phyloP scores from a whole-genome alignment of 2,113 vertebrate species.

The Notechis scutatus region DNA sequence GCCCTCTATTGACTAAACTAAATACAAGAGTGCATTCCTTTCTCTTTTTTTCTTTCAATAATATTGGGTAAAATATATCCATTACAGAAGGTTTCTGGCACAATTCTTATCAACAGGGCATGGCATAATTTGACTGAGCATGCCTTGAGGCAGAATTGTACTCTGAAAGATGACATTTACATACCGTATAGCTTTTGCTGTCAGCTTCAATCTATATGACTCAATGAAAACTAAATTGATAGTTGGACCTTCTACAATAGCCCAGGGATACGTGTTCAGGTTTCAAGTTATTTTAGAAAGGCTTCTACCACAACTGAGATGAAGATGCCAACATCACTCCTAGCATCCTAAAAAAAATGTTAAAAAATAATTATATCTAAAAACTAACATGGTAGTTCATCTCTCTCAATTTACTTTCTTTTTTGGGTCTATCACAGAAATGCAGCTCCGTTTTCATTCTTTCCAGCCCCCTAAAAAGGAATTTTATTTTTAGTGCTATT shows the following conservation, averaged over 20 bases:
- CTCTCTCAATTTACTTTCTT: not conserved
- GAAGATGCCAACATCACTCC: not conserved
- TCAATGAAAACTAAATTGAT: conserved; percentile 12
- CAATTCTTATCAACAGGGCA: not conserved
- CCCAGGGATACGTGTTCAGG: not conserved
- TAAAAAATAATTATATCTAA: not conserved
- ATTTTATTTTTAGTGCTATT: not conserved
- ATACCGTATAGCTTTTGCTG: not conserved
- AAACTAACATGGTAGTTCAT: not conserved
- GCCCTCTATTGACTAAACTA: not conserved
- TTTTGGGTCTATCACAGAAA: not conserved
- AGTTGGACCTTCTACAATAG: not conserved
- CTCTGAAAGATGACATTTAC: not conserved
- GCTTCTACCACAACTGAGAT: not conserved
- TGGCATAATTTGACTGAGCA: not conserved
- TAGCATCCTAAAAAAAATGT: not conserved
- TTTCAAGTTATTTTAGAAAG: not conserved
- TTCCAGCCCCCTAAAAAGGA: not conserved
- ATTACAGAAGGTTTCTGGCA: conserved; percentile 1
- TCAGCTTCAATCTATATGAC: not conserved
- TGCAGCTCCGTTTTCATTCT: not conserved
- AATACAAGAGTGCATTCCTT: not conserved
- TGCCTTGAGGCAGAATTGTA: not conserved
- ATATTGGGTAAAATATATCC: not conserved
- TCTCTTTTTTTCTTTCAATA: not conserved